Evolutionary conservation across 2,888 invertebrate species (phyloP), one percentile per base, ranked within the genome.

Genomic region (Rugalucina vietnamica): DNA sequence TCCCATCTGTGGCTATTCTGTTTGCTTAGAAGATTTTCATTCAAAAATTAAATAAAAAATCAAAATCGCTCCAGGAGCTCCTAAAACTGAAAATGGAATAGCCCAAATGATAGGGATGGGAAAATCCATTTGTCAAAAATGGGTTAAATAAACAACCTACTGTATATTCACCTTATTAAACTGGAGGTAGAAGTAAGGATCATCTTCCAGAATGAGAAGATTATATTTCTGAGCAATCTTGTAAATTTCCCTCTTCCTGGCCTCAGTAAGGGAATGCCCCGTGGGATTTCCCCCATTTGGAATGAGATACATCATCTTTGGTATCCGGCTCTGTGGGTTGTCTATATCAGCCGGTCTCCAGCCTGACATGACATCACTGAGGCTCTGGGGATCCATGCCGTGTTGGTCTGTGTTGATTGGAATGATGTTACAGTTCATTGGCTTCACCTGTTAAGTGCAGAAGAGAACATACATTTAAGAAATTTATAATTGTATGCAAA

Each of bases 271-370:
- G 0, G 97, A 96, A 0, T 96, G 96, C 0, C 97, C 97, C 0
- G 97, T 97, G 0, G 97, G 97, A 93, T 98, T 98, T 36, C 96
- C 96, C 0, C 97, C 97, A 18, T 97, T 97, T 0, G 97, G 97
- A 86, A 97, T 97, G 12, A 97, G 93, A 95, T 97, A 97, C 92
- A 97, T 94, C 1, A 95, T 92, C 93, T 96, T 97, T 0, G 97
- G 97, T 96, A 97, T 97, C 92, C 95, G 96, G 81, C 95, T 92
- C 0, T 96, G 96, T 75, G 95, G 94, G 37, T 93, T 91, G 88
- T 95, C 95, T 87, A 96, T 95, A 71, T 95, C 95, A 29, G 81
- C 80, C 4, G 92, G 91, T 24, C 81, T 83, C 92, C 93, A 93
- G 14, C 82, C 87, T 75, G 96, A 96, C 43, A 97, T 94, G 0